Evolutionary conservation across 2,113 vertebrate species (phyloP), one percentile per base, ranked within the genome.

Genomic region (Panthera tigris): DNA sequence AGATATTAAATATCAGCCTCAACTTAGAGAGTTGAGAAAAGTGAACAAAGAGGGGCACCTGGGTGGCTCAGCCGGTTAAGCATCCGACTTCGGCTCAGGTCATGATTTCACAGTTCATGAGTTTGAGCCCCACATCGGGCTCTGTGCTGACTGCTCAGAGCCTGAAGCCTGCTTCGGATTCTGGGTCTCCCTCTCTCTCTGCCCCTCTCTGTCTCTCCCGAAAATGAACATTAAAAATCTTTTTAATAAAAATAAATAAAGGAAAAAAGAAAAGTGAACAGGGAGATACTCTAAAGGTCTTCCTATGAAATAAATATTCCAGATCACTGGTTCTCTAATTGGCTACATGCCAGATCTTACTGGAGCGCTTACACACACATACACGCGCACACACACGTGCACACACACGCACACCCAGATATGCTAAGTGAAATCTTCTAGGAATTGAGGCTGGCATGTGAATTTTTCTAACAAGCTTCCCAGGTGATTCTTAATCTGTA

Each of bases 241-340:
- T 45, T 45, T 57, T 57, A 50, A 14, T 50, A 50, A 50, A 50
- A 14, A 50, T 57, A 21, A 57, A 57, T 55, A 57, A 57, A 57
- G 39, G 45, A 57, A 57, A 21, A 21, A 61, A 91, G 45, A 61
- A 91, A 95, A 84, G 18, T 73, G 7, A 71, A 92, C 8, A 63
- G 9, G 66, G 52, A 92, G 45, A 79, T 66, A 74, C 2, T 83
- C n/a, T 79, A 36, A 93, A 21, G 4, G 18, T 95, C 96, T 95
- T 92, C 85, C 57, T 68, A 80, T 85, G 45, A 93, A 94, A 85
- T 76, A 81, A 91, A 96, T 69, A 97, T 79, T 78, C 63, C 90
- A 85, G 23, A 94, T 92, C 29, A 95, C 65, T 89, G 31, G 41
- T 95, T 94, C 71, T 29, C 74, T 91, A 85, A 92, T 0, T 94